Conservation (phyloP, 2,113 vertebrate genomes). For the Rhea pennata region DNA sequence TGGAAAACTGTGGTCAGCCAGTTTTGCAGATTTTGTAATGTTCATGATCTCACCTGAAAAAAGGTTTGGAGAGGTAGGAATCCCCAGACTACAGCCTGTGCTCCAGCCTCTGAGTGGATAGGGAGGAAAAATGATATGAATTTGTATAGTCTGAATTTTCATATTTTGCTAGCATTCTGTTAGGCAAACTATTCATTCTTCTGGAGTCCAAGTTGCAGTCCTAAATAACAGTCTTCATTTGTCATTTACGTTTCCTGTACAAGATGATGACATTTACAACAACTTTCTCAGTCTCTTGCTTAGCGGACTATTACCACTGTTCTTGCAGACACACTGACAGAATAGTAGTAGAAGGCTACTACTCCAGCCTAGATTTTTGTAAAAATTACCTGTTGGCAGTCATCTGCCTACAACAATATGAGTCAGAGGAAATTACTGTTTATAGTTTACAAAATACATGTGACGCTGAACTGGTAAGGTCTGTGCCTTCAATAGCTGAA, state of each 20-base stretch:
- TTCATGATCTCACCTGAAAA: background rate
- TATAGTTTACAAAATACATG: constrained; percentile 27
- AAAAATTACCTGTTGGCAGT: background rate
- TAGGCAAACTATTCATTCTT: background rate
- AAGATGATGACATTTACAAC: background rate
- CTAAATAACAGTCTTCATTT: background rate
- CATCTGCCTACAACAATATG: background rate
- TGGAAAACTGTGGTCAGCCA: background rate
- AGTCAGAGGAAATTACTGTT: constrained; percentile 70
- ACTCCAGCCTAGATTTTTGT: background rate
- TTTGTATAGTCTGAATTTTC: background rate
- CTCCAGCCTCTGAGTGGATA: background rate
- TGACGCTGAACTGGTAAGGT: constrained; percentile 41
- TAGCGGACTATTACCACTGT: background rate
- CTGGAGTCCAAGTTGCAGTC: background rate
- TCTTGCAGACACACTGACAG: background rate
- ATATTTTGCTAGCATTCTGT: background rate
- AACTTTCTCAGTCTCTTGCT: background rate
- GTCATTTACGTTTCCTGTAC: background rate
- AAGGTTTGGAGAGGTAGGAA: background rate
- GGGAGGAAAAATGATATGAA: background rate
- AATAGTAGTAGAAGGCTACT: background rate
- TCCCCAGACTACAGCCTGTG: background rate
- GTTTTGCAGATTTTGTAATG: background rate
- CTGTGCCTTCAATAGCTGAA: constrained; percentile 35